A percentile compares a stretch with the other conserved stretches of the same genome.
Evolutionary conservation across 1,140 invertebrate genomes (phyloP).

Genomic region (Heliconius himera): DNA sequence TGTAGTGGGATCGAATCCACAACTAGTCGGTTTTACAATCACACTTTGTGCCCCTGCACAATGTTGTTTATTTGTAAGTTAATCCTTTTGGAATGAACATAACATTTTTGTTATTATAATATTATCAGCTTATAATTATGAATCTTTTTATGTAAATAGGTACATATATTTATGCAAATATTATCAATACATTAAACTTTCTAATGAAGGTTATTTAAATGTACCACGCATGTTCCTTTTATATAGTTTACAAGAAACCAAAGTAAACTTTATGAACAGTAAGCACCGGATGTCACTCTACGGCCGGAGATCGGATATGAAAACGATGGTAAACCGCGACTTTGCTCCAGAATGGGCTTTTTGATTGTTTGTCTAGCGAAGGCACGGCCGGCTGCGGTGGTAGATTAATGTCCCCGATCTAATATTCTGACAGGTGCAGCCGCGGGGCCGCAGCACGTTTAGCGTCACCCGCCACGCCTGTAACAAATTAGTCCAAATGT

Average conservation of each 20-base stretch:
- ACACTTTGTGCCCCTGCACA: no score
- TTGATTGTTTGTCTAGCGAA: slow-evolving; percentile 65
- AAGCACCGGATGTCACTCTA: slow-evolving; percentile 56
- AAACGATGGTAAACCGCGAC: slow-evolving; percentile 69
- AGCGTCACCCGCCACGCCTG: slow-evolving; percentile 27
- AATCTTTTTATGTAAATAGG: no score
- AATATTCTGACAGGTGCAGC: slow-evolving; percentile 75
- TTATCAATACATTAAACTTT: no score
- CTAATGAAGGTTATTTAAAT: background rate
- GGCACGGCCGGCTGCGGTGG: slow-evolving; percentile 46
- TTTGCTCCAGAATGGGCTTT: slow-evolving; percentile 72
- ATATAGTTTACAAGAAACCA: background rate
- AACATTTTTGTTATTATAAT: no score
- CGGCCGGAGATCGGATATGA: slow-evolving; percentile 68
- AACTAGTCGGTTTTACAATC: no score
- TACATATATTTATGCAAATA: no score
- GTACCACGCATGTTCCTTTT: background rate
- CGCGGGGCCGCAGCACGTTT: slow-evolving; percentile 35
- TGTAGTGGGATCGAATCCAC: no score
- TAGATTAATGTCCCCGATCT: slow-evolving; percentile 74
- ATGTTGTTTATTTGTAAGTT: background rate
- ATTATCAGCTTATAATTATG: no score
- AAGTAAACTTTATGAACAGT: slow-evolving; percentile 37
- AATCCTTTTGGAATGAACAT: no score
- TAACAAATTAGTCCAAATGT: slow-evolving; percentile 17